Evolutionary conservation across 2,113 vertebrate species (phyloP), one percentile per base, ranked within the genome.

Genomic region (Capreolus pygargus): DNA sequence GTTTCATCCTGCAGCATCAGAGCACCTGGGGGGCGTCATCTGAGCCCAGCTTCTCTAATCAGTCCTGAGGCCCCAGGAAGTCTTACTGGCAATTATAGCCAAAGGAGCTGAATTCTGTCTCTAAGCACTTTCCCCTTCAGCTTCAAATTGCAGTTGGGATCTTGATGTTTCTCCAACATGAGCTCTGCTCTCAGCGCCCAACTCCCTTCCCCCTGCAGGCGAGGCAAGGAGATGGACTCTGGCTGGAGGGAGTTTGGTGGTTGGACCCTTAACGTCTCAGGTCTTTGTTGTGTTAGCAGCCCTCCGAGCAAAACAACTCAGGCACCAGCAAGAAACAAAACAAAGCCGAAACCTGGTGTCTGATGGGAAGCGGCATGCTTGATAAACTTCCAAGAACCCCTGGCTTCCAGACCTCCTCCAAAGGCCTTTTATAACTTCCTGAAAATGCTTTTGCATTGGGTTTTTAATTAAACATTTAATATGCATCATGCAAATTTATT

Each of bases 381-480:
- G 92, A 97, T 96, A 96, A 97, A 98, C 91, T 97, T 91, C 91
- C 87, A 96, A 78, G 45, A 60, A 88, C 92, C 97, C 94, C 96
- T 97, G 97, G 97, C 98, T 98, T 98, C 97, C 97, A 98, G 97
- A 97, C 96, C 90, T 96, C 98, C 98, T 98, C 97, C 93, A 97
- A 95, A 96, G 91, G 97, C 86, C 96, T 98, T 98, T 98, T 97
- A 98, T 98, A 98, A 93, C 94, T 98, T 98, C 98, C 97, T 96
- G 97, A 98, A 98, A 98, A 98, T 97, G 97, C 87, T 97, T 92
- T 96, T 98, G 96, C 96, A 93, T 98, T 98, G 97, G 84, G 96
- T 98, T 99, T 99, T 98, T 99, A 98, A 99, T 99, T 98, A 98
- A 99, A 98, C 97, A 97, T 96, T 98, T 98, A 98, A 98, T 98